Conservation (phyloP, 2,113 vertebrate genomes). For the Chroicocephalus ridibundus region DNA sequence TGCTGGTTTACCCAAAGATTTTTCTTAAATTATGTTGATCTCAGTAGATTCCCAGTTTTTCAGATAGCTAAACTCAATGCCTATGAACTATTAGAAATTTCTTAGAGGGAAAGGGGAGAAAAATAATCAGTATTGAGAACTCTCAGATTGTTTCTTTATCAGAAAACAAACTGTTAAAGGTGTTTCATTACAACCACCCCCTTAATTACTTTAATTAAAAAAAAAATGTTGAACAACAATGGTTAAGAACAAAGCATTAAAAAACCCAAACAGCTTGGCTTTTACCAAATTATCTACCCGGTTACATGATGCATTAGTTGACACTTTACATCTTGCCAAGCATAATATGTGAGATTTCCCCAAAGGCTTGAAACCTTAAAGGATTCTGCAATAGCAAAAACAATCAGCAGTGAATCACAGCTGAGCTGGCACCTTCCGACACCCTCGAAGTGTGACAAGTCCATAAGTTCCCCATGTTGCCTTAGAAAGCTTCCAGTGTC, state of each 20-base stretch:
- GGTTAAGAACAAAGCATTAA: neutral
- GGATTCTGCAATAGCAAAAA: conserved; percentile 26
- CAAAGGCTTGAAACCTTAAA: conserved; percentile 26
- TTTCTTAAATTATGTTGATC: neutral
- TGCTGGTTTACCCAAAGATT: neutral
- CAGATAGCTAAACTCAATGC: neutral
- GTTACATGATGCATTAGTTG: neutral
- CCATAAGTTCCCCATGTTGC: neutral
- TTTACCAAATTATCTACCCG: conserved; percentile 17
- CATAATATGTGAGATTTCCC: conserved; percentile 5
- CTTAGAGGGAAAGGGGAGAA: neutral
- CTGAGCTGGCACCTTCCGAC: neutral
- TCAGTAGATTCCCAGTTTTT: neutral
- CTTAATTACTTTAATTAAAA: neutral
- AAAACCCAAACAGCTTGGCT: neutral
- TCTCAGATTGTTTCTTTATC: neutral
- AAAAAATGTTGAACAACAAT: neutral
- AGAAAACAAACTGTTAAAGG: neutral
- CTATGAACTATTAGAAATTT: neutral
- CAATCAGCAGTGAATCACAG: conserved; percentile 49
- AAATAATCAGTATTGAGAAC: neutral
- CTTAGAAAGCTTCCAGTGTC: neutral
- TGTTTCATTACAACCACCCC: neutral
- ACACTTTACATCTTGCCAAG: conserved; percentile 10
- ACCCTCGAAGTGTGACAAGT: neutral